Evolutionary conservation across 2,797 vertebrate genomes (phyloP).

Genomic region (Artibeus lituratus): DNA sequence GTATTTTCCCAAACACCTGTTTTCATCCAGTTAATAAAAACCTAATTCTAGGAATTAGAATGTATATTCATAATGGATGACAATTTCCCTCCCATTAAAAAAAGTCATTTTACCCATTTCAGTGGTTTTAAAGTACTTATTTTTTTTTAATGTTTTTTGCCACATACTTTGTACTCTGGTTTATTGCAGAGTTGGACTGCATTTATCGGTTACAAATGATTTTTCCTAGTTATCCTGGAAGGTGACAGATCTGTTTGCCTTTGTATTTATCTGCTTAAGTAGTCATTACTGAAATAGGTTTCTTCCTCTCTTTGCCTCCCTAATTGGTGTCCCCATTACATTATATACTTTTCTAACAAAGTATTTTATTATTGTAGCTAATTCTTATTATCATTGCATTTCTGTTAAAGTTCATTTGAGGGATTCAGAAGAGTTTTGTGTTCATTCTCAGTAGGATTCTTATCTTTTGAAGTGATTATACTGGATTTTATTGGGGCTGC

Average conservation of each 20-base stretch:
- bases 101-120: neutral
- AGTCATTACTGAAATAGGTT: neutral
- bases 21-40: constrained; percentile 14
- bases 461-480: neutral
- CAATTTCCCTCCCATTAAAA: neutral
- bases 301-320: neutral
- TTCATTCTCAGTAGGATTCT: neutral
- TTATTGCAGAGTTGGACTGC: constrained; percentile 19
- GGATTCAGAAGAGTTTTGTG: neutral
- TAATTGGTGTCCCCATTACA: neutral
- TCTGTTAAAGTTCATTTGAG: constrained; percentile 17
- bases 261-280: constrained; percentile 20
- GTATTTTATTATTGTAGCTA: neutral
- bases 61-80: neutral
- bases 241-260: neutral
- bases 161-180: neutral
- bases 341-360: neutral
- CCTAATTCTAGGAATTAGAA: neutral
- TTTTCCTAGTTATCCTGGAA: constrained; percentile 12
- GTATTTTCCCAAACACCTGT: neutral
- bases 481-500: neutral
- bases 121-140: constrained; percentile 18
- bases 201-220: neutral
- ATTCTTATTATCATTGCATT: neutral
- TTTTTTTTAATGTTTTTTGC: neutral